Evolutionary conservation across 2,888 invertebrate genomes (phyloP).

Genomic region (Limnephilus lunatus): DNA sequence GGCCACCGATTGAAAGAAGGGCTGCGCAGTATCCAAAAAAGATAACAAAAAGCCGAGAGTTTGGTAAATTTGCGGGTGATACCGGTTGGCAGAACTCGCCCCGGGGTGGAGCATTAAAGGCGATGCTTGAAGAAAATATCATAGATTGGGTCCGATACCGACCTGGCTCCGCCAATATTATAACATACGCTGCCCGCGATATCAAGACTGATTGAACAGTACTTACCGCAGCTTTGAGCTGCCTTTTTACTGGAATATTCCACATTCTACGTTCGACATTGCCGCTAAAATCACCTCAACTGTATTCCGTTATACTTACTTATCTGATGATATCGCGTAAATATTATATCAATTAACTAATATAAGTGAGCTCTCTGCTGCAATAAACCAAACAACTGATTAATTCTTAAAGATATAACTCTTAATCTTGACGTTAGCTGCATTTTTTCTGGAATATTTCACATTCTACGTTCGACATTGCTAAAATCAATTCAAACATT

Average conservation of each 20-base stretch:
- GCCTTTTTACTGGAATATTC: background rate
- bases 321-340: too few species aligned
- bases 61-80: conserved; percentile 30
- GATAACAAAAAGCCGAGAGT: background rate
- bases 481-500: background rate
- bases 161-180: background rate
- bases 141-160: conserved; percentile 23
- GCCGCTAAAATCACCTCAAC: background rate
- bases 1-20: conserved; percentile 11
- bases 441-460: background rate
- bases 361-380: too few species aligned
- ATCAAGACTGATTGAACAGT: background rate
- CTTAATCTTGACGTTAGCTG: background rate
- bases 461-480: background rate
- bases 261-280: background rate
- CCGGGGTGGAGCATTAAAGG: conserved; percentile 4
- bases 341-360: too few species aligned
- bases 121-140: conserved; percentile 30
- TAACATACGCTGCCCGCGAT: background rate
- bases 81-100: conserved; percentile 33
- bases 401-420: background rate
- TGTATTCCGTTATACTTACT: too few species aligned
- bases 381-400: too few species aligned
- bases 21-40: conserved; percentile 23
- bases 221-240: background rate